A percentile compares a stretch with the other conserved stretches of the same genome.
Conservation (phyloP, 1,140 invertebrate species). For the Zelostemma sp. region DNA sequence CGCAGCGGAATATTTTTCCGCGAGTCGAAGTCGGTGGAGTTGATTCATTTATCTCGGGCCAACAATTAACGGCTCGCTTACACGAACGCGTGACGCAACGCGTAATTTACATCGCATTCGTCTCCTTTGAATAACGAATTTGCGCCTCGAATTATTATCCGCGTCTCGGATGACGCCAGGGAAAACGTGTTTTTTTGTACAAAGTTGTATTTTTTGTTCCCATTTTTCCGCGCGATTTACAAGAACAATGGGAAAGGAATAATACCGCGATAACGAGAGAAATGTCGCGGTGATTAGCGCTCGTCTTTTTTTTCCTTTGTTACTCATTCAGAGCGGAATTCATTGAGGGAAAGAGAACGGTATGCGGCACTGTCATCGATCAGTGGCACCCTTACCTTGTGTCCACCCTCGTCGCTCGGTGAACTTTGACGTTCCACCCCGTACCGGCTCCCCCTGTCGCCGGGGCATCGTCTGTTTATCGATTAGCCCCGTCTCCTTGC, state of each 20-base stretch:
- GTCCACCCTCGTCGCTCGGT: constrained; percentile 6
- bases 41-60: constrained; percentile 5
- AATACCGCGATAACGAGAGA: no score
- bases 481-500: constrained; percentile 5
- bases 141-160: no score
- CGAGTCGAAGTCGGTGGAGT: background rate
- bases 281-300: no score
- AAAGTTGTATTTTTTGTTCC: no score
- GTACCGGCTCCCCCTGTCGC: constrained; percentile 17
- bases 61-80: constrained; percentile 17
- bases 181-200: no score
- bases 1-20: no score
- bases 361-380: background rate
- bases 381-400: constrained; percentile 7
- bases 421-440: constrained; percentile 30
- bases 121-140: no score
- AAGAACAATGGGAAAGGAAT: no score
- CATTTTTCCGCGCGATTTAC: no score
- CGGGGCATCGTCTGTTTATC: constrained; percentile 39
- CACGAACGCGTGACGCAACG: constrained; percentile 1
- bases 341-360: background rate
- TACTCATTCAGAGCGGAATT: background rate
- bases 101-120: constrained; percentile 20
- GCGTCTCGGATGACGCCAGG: no score
- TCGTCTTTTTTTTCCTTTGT: background rate